Conservation (phyloP, 2,113 vertebrate species). For the Dermatemys mawii region DNA sequence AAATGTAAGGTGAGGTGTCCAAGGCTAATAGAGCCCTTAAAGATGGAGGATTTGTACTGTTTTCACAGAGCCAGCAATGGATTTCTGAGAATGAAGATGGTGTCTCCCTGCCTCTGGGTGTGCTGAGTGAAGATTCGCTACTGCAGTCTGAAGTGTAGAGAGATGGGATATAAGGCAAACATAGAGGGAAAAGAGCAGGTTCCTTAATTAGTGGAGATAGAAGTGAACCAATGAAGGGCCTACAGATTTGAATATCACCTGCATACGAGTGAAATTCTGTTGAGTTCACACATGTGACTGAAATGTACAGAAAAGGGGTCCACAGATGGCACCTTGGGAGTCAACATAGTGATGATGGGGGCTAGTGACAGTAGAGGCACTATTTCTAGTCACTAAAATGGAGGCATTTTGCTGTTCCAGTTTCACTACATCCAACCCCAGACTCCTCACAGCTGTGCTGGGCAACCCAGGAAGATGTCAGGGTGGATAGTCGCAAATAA, state of each 20-base stretch:
- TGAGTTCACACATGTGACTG: neutral
- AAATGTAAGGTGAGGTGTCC: neutral
- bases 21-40: neutral
- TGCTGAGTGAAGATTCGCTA: neutral
- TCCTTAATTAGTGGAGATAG: neutral
- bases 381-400: neutral
- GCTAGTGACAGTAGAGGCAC: neutral
- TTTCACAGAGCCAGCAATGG: neutral
- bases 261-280: neutral
- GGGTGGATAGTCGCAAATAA: neutral
- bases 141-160: rapidly evolving
- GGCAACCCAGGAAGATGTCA: neutral
- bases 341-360: neutral
- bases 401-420: neutral
- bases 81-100: neutral
- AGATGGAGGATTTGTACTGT: neutral
- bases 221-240: neutral
- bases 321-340: neutral
- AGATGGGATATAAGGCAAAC: neutral
- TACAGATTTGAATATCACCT: neutral
- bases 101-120: neutral
- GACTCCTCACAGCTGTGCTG: neutral
- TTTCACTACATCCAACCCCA: neutral
- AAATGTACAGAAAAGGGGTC: neutral
- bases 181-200: neutral